Conservation (phyloP, 1,140 invertebrate species). For the Sipha flava region DNA sequence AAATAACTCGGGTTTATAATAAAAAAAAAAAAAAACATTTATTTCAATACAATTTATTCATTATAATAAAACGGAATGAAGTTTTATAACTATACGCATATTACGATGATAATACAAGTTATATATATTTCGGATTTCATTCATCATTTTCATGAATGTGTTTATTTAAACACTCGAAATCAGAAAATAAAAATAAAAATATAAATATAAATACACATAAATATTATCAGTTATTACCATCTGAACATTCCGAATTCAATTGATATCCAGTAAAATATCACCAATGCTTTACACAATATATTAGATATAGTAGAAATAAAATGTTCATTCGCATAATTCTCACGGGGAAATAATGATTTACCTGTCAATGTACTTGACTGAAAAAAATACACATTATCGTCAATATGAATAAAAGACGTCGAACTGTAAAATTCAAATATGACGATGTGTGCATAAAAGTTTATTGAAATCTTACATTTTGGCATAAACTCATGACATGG, state of each 20-base stretch:
- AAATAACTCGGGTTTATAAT: too few species aligned
- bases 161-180: too few species aligned
- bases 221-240: neutral
- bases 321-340: neutral
- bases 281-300: neutral
- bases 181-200: too few species aligned
- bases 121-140: too few species aligned
- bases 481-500: neutral
- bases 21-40: too few species aligned
- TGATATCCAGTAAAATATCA: neutral
- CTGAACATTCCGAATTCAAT: neutral
- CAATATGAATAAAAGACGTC: neutral
- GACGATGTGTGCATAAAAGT: neutral
- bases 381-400: neutral
- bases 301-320: neutral
- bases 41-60: too few species aligned
- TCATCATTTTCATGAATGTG: too few species aligned
- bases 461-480: slow-evolving; percentile 9
- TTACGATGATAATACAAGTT: too few species aligned
- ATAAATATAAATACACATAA: too few species aligned
- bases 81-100: too few species aligned
- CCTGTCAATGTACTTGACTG: neutral
- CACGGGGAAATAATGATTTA: neutral
- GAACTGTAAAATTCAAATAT: neutral
- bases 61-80: too few species aligned